Evolutionary conservation across 1,140 invertebrate species (phyloP), one percentile per base, ranked within the genome.

Genomic region (Hyles euphorbiae): DNA sequence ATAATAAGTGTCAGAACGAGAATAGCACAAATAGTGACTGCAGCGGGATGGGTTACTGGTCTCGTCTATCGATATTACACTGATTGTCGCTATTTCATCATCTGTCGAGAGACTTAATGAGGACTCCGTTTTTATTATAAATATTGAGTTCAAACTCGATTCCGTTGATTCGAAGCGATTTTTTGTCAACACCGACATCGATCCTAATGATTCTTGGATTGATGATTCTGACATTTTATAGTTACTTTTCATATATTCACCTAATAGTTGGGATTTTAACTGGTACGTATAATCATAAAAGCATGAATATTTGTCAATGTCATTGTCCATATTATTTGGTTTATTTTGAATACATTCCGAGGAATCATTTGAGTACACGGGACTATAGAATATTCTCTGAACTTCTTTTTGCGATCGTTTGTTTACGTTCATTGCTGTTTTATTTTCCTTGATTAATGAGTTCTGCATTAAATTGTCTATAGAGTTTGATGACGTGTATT

Each of bases 41-140:
- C 63, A 63, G 53, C 56, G 52, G 3, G 60, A 54, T 12, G 65
- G 56, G 9, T 46, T 49, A 32, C 63, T 52, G 43, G 56, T 64
- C 1, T 58, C 51, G 2, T 61, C 62, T 52, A 72, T 59, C 4
- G 76, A 78, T 58, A 71, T 52, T n/a, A 73, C 52, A 58, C 74
- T 76, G 12, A 68, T 58, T 10, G 44, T 60, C 34, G 43, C n/a
- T 43, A 52, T 4, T 10, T 34, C 51, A 34, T 57, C 54, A 40
- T 34, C 45, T 10, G 62, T 68, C 6, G 44, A 55, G 12, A 74
- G 66, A 58, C 63, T 66, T 40, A 78, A 12, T 6, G 76, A 72
- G 7, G 72, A 68, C 32, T 73, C 62, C 34, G 67, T 70, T 52
- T 63, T 65, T 9, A 69, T 33, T 9, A 73, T 46, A 53, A 63